Evolutionary conservation across 2,797 vertebrate genomes (phyloP).

Genomic region (Natrix natrix): DNA sequence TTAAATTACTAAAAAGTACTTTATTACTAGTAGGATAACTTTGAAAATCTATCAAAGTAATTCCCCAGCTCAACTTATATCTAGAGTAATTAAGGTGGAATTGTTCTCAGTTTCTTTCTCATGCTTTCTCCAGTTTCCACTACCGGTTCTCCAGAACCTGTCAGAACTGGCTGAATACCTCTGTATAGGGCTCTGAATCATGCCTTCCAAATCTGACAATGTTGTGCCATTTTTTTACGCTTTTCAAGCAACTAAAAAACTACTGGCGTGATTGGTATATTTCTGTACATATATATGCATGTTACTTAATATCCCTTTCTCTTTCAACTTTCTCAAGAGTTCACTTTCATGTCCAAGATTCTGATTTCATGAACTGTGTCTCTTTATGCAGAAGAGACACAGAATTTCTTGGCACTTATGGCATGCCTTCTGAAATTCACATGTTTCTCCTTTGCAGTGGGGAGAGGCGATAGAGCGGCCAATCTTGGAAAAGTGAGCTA

Average conservation of each 20-base stretch:
- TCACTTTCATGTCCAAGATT: neutral
- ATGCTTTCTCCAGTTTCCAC: neutral
- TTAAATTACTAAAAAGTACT: neutral
- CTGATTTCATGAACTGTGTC: neutral
- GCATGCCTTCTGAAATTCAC: neutral
- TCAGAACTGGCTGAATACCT: too few species aligned
- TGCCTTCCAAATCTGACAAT: neutral
- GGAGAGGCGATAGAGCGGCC: neutral
- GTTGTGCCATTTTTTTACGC: neutral
- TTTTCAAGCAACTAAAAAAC: neutral
- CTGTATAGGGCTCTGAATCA: neutral
- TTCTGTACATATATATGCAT: neutral
- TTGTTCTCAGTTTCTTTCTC: neutral
- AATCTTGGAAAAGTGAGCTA: neutral
- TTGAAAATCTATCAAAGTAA: neutral
- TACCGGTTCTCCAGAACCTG: too few species aligned
- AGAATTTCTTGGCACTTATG: neutral
- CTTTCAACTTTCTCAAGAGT: neutral
- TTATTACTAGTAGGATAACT: neutral
- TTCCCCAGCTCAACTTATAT: neutral
- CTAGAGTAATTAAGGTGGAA: neutral
- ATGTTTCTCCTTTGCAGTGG: neutral
- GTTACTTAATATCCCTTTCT: neutral
- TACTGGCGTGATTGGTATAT: neutral
- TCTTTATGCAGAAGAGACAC: neutral